phyloP scores from a whole-genome alignment of 2,888 invertebrate genomes.

The Scaptomyza flava region DNA sequence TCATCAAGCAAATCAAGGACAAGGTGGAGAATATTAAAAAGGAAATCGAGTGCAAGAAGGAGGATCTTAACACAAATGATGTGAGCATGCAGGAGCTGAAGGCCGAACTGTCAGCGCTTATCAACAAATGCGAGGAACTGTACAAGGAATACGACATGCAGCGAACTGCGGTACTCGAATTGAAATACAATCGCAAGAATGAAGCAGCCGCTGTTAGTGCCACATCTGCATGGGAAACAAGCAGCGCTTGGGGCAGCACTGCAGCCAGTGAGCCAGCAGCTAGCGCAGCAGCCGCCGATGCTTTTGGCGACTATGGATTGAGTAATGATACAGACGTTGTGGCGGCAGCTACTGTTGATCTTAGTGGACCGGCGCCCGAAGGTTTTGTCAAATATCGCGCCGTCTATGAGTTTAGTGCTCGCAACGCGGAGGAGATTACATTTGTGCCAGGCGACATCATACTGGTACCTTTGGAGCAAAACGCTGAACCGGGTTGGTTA shows the following conservation, averaged over 20 bases:
- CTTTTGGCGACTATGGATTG: conserved; percentile 57
- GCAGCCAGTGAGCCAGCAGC: conserved; percentile 45
- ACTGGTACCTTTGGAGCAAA: conserved; percentile 89
- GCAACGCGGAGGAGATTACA: conserved; percentile 96
- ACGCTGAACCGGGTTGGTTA: conserved; percentile 98
- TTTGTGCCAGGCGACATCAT: conserved; percentile 97
- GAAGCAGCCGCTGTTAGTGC: conserved; percentile 64
- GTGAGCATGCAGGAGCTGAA: conserved; percentile 90
- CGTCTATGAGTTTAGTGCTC: conserved; percentile 96
- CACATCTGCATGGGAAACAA: conserved; percentile 86
- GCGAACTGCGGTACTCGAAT: conserved; percentile 86
- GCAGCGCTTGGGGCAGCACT: conserved; percentile 47
- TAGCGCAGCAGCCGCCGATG: conserved; percentile 67
- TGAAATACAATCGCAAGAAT: conserved; percentile 86
- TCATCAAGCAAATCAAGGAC: conserved; percentile 89
- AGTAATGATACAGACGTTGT: conserved; percentile 78
- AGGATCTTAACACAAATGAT: conserved; percentile 93
- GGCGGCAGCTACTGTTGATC: conserved; percentile 61
- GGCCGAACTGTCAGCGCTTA: conserved; percentile 87
- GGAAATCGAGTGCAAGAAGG: conserved; percentile 91
- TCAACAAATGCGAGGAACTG: conserved; percentile 89
- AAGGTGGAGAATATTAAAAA: conserved; percentile 90
- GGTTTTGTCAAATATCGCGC: conserved; percentile 92
- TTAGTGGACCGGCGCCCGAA: conserved; percentile 83
- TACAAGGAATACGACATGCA: conserved; percentile 90